phyloP scores from a whole-genome alignment of 2,797 vertebrate genomes.

The Podarcis siculus region DNA sequence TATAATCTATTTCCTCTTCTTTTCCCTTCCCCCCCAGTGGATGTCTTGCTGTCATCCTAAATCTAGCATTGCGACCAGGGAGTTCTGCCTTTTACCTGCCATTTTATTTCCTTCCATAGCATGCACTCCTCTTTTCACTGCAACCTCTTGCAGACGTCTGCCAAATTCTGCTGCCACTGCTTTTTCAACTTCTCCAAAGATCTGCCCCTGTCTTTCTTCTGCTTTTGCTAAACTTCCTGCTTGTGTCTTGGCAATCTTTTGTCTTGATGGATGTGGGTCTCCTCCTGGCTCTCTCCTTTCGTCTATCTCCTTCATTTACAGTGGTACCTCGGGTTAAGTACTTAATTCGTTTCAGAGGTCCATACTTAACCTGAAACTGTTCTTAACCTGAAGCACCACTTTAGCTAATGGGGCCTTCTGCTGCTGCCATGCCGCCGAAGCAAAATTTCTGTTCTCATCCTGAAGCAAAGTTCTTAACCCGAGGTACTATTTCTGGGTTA shows the following conservation, averaged over 20 bases:
- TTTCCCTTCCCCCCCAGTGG: neutral
- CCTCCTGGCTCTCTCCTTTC: neutral
- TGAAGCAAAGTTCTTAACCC: too few species aligned
- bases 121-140: neutral
- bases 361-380: too few species aligned
- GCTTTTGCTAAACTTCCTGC: neutral
- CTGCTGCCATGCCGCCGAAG: fast-evolving
- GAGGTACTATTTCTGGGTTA: too few species aligned
- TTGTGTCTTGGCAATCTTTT: neutral
- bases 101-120: neutral
- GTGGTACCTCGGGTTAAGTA: too few species aligned
- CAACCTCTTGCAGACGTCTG: neutral
- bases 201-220: neutral
- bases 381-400: too few species aligned
- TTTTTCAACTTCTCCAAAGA: neutral
- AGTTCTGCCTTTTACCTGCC: neutral
- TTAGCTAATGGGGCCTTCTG: too few species aligned
- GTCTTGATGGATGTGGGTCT: neutral
- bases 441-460: too few species aligned
- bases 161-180: neutral
- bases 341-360: too few species aligned
- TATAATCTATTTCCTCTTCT: neutral
- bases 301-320: neutral
- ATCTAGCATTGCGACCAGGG: neutral
- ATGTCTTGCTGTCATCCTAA: neutral